phyloP scores from a whole-genome alignment of 2,797 vertebrate species.

The Numenius phaeopus region DNA sequence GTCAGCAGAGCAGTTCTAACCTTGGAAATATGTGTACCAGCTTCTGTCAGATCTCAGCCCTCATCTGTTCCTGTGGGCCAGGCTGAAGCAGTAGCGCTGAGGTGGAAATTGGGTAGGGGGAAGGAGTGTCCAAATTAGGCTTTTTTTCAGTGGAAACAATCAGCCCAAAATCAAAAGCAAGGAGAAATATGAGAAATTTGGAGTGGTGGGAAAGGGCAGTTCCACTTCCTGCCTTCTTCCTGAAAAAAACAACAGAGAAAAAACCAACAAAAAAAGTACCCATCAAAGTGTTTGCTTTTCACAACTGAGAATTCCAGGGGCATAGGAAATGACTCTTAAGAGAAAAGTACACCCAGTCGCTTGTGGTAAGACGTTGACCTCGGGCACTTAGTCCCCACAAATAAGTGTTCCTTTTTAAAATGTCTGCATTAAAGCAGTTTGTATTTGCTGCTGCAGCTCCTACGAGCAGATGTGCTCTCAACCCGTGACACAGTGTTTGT shows the following conservation, averaged over 20 bases:
- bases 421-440: neutral
- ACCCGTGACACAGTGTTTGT: constrained; percentile 7
- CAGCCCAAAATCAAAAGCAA: neutral
- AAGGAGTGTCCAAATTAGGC: neutral
- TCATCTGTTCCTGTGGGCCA: neutral
- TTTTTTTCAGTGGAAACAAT: neutral
- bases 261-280: neutral
- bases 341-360: neutral
- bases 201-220: constrained; percentile 20
- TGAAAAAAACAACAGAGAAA: neutral
- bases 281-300: constrained; percentile 14
- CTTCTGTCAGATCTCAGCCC: neutral
- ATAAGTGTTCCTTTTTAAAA: constrained; percentile 15
- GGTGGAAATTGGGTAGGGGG: neutral
- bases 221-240: constrained; percentile 22
- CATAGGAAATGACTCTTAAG: neutral
- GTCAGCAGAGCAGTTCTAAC: neutral
- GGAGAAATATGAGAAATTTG: neutral
- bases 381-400: neutral
- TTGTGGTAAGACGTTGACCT: neutral
- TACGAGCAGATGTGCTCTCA: constrained; percentile 30
- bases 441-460: constrained; percentile 26
- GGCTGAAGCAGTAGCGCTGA: neutral
- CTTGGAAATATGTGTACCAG: neutral
- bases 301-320: neutral